phyloP scores from a whole-genome alignment of 2,888 invertebrate species.

The Keiferia lycopersicella region DNA sequence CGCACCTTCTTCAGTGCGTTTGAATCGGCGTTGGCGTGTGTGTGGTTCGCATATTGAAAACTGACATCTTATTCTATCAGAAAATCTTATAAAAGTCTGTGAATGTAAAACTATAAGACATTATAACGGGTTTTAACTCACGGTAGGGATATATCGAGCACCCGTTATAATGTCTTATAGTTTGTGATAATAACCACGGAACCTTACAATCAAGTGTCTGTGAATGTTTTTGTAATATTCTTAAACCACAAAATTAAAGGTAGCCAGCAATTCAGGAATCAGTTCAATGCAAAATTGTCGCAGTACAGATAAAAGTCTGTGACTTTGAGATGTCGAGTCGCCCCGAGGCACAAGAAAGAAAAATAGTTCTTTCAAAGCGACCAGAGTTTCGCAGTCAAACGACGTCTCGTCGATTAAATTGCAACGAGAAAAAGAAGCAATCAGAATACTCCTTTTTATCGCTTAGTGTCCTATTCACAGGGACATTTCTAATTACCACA shows the following conservation, averaged over 20 bases:
- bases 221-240: too few relatives aligned
- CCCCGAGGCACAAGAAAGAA: slow-evolving; percentile 20
- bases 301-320: slow-evolving; percentile 6
- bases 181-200: too few relatives aligned
- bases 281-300: slow-evolving; percentile 41
- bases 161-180: too few relatives aligned
- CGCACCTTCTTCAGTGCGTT: slow-evolving; percentile 67
- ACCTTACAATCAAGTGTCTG: too few relatives aligned
- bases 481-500: slow-evolving; percentile 57
- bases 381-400: slow-evolving; percentile 28
- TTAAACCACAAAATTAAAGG: not conserved
- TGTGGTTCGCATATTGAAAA: slow-evolving; percentile 36
- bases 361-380: slow-evolving; percentile 26
- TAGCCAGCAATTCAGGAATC: not conserved
- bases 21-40: slow-evolving; percentile 62
- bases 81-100: too few relatives aligned
- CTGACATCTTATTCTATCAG: not conserved
- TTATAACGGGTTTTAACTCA: too few relatives aligned
- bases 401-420: slow-evolving; percentile 33
- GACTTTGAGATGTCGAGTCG: slow-evolving; percentile 21
- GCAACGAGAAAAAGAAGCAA: slow-evolving; percentile 29
- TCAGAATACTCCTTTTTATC: slow-evolving; percentile 46
- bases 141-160: too few relatives aligned
- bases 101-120: too few relatives aligned
- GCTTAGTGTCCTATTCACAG: slow-evolving; percentile 44